Conservation (phyloP, 2,888 invertebrate genomes). For the Perdita meconis region DNA sequence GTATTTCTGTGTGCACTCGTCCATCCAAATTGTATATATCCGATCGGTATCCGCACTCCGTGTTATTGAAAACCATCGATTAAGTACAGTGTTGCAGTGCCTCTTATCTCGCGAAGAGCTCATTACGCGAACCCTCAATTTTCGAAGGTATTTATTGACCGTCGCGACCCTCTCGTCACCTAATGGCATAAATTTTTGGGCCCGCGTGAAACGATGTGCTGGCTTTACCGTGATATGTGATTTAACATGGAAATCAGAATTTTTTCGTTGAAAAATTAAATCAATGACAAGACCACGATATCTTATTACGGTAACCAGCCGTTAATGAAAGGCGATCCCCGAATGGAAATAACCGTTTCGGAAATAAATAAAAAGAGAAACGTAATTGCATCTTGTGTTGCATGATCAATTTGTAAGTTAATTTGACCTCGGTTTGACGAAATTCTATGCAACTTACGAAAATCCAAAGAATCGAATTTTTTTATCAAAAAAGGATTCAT, state of each 20-base stretch:
- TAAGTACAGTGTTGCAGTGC: conserved; percentile 36
- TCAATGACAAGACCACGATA: conserved; percentile 30
- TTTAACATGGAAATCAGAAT: conserved; percentile 34
- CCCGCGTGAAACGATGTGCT: neutral
- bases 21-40: conserved; percentile 62
- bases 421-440: too few species aligned
- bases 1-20: conserved; percentile 23
- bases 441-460: too few species aligned
- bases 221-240: neutral
- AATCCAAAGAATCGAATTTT: too few species aligned
- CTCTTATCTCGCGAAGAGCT: conserved; percentile 6
- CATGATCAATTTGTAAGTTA: too few species aligned
- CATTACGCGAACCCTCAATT: conserved; percentile 22
- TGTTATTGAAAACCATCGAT: conserved; percentile 55
- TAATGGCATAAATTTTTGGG: conserved; percentile 32
- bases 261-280: conserved; percentile 29
- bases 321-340: conserved; percentile 12
- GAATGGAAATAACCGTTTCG: neutral
- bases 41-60: conserved; percentile 36
- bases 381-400: neutral
- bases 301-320: conserved; percentile 34
- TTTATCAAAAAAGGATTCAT: too few species aligned
- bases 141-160: conserved; percentile 9
- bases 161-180: conserved; percentile 7
- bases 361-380: neutral